Evolutionary conservation across 2,888 invertebrate genomes (phyloP), one percentile per base, ranked within the genome.

Genomic region (Drosophila rellima): DNA sequence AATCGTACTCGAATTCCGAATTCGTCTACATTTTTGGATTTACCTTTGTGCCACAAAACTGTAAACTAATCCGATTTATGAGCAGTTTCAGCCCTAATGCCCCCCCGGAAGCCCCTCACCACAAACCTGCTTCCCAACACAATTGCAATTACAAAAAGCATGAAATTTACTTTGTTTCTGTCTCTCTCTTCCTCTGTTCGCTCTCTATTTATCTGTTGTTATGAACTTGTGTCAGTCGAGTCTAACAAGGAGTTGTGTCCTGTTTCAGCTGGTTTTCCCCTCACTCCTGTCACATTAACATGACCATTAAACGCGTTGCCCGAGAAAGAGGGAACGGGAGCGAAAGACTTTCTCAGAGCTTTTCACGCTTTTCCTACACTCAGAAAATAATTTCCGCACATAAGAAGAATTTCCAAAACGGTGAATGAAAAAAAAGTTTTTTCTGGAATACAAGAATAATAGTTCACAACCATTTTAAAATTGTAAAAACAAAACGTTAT

Each of bases 11-110:
- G 26, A 7, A 17, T 45, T 6, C 23, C 4, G 20, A 20, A 40
- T 55, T 15, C 29, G 45, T 31, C 35, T 11, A 51, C 55, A 55
- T 20, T 31, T 23, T 35, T 13, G 20, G n/a, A 7, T n/a, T n/a
- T 45, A 40, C 45, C 31, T 47, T 39, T 45, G 37, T 47, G 15
- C 26, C 72, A 44, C 51, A 63, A 63, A 68, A 61, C 65, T 81
- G 71, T 67, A 47, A 55, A 54, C 50, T 81, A 78, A 87, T 87
- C 79, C 79, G 71, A 78, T 81, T 87, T 84, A 81, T 78, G 84
- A 26, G 48, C 52, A 54, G 40, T 54, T 63, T 31, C 44, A 56
- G 47, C 67, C n/a, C 45, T 40, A 23, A 13, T 23, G n/a, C 11
- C 29, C 13, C 2, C 10, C 15, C 15, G 5, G 1, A 23, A 7